phyloP scores from a whole-genome alignment of 2,797 vertebrate species.

The Chaetodon trifasciatus region DNA sequence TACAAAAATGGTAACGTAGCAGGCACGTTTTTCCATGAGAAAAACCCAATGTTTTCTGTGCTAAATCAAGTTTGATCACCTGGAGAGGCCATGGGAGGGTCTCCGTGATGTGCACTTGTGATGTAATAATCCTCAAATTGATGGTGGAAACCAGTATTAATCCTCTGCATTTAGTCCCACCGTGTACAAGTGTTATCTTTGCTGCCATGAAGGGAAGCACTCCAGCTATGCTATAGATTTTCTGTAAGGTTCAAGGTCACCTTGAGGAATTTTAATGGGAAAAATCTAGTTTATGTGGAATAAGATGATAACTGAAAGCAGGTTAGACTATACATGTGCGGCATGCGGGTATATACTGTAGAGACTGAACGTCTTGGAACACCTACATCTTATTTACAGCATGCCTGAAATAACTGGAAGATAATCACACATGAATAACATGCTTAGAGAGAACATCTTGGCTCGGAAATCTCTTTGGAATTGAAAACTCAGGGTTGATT shows the following conservation, averaged over 20 bases:
- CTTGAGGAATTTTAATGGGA: conserved; percentile 26
- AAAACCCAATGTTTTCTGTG: neutral
- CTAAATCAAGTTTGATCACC: conserved; percentile 25
- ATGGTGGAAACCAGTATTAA: conserved; percentile 62
- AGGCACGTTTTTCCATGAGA: neutral
- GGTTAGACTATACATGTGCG: conserved; percentile 4
- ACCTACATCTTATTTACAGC: conserved; percentile 55
- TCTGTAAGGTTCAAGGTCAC: conserved; percentile 62
- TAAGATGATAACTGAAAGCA: conserved; percentile 7
- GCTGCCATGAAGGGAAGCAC: conserved; percentile 18
- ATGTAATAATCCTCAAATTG: conserved; percentile 60
- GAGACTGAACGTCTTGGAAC: conserved; percentile 8
- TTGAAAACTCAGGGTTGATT: conserved; percentile 43
- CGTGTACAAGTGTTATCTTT: conserved; percentile 62
- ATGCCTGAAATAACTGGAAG: conserved; percentile 56
- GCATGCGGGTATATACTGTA: neutral
- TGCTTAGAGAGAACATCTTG: conserved; percentile 34
- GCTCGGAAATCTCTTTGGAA: conserved; percentile 42
- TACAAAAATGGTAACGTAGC: neutral
- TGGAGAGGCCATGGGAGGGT: conserved; percentile 19
- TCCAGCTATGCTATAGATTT: conserved; percentile 49
- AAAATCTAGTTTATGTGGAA: neutral
- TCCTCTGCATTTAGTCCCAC: conserved; percentile 51
- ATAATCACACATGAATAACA: conserved; percentile 63
- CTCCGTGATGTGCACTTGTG: conserved; percentile 14